Conservation (phyloP, 2,888 invertebrate genomes). For the Adela reaumurella region DNA sequence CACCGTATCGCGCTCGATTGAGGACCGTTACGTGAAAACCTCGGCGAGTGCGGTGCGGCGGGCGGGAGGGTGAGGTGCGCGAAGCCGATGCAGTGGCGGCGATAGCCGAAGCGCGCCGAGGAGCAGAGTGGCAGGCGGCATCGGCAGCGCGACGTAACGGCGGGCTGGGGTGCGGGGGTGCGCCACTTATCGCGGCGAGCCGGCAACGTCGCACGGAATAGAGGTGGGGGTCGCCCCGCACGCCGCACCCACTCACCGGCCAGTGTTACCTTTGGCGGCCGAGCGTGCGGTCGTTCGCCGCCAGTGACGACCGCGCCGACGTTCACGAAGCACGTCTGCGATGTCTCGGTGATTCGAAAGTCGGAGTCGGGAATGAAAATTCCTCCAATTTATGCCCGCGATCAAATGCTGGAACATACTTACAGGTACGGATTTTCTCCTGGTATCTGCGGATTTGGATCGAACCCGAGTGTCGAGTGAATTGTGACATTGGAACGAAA, state of each 20-base stretch:
- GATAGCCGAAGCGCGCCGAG: slow-evolving; percentile 41
- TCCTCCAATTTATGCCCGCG: slow-evolving; percentile 53
- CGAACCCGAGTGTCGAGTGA: slow-evolving; percentile 34
- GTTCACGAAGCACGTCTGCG: slow-evolving; percentile 54
- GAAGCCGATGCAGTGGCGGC: slow-evolving; percentile 37
- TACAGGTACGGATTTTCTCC: slow-evolving; percentile 48
- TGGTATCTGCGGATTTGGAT: slow-evolving; percentile 44
- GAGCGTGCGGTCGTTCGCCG: slow-evolving; percentile 49
- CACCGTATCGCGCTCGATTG: slow-evolving; percentile 54
- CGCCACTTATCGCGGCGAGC: slow-evolving; percentile 54
- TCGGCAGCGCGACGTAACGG: slow-evolving; percentile 19
- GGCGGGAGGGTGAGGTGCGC: slow-evolving; percentile 32
- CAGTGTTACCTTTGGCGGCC: slow-evolving; percentile 63
- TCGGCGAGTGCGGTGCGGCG: slow-evolving; percentile 18
- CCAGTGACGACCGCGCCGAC: slow-evolving; percentile 52
- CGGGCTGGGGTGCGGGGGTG: slow-evolving; percentile 44
- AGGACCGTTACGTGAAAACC: slow-evolving; percentile 56
- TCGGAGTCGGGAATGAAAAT: slow-evolving; percentile 47
- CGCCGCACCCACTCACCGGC: slow-evolving; percentile 30
- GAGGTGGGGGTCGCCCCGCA: slow-evolving; percentile 26
- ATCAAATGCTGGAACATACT: slow-evolving; percentile 68
- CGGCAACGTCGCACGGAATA: slow-evolving; percentile 55
- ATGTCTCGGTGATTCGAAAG: slow-evolving; percentile 52
- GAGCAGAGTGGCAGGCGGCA: slow-evolving; percentile 40
- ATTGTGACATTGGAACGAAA: slow-evolving; percentile 36